Evolutionary conservation across 1,140 invertebrate genomes (phyloP).

Genomic region (Microvelia longipes): DNA sequence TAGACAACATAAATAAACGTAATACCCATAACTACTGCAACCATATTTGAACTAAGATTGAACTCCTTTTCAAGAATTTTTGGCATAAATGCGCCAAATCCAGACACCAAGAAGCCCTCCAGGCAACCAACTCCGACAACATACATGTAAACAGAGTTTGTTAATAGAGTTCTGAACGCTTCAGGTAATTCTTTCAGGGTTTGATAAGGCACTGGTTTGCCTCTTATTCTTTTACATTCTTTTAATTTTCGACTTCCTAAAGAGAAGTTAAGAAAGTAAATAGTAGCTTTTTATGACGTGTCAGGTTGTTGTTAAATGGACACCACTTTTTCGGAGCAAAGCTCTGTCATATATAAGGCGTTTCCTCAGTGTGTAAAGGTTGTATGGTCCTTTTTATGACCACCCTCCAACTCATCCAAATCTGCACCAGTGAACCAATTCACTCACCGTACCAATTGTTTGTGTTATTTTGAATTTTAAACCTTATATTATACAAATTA

Average conservation of each 20-base stretch:
- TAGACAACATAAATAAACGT: background rate
- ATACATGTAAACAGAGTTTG: constrained; percentile 65
- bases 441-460: too few relatives aligned
- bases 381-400: too few relatives aligned
- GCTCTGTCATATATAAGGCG: too few relatives aligned
- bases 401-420: too few relatives aligned
- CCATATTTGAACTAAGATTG: constrained; percentile 49
- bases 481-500: too few relatives aligned
- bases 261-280: too few relatives aligned
- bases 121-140: constrained; percentile 60
- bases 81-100: constrained; percentile 66
- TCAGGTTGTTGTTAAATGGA: too few relatives aligned
- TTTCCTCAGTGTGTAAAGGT: too few relatives aligned
- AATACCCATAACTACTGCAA: constrained; percentile 59
- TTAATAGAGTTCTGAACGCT: constrained; percentile 45
- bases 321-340: too few relatives aligned
- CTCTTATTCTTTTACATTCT: background rate
- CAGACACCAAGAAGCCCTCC: constrained; percentile 60
- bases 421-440: too few relatives aligned
- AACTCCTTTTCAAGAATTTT: constrained; percentile 76
- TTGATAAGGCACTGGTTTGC: constrained; percentile 34
- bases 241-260: background rate
- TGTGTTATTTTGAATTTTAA: too few relatives aligned
- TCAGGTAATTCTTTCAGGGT: constrained; percentile 46
- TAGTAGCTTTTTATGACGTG: too few relatives aligned